Conservation (phyloP, 2,888 invertebrate genomes). For the Uropetala carovei region DNA sequence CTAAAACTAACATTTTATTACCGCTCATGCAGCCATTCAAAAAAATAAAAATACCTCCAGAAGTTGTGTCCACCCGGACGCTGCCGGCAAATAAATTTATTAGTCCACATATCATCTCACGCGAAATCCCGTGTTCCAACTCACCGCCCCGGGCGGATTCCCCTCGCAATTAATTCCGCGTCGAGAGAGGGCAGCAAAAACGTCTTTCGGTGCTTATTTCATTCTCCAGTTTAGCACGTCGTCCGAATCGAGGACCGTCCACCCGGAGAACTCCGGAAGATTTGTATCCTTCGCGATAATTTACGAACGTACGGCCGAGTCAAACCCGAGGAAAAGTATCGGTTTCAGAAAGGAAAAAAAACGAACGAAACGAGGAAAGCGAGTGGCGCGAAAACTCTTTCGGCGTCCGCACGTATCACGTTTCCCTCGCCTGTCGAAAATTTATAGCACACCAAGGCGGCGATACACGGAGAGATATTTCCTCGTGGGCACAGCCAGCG, state of each 20-base stretch:
- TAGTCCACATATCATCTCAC: no score
- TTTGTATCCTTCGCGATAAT: neutral
- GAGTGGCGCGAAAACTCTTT: neutral
- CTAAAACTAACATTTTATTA: no score
- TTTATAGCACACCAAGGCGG: neutral
- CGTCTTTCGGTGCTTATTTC: no score
- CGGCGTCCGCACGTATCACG: neutral
- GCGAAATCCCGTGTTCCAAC: no score
- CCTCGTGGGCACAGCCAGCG: neutral
- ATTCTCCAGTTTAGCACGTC: no score
- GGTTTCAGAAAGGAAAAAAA: neutral
- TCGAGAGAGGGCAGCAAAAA: no score
- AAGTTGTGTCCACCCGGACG: no score
- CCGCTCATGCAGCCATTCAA: no score
- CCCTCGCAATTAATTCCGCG: neutral
- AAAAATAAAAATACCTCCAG: no score
- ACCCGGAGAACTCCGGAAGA: neutral
- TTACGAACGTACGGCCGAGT: neutral
- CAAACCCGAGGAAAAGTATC: constrained; percentile 7
- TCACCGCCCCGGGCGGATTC: no score
- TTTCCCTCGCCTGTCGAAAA: neutral
- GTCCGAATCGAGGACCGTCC: neutral
- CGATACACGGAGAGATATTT: constrained; percentile 19
- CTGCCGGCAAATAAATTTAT: no score
- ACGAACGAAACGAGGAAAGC: neutral